Percentiles rank a stretch among this genome's conserved stretches.
phyloP scores from a whole-genome alignment of 30 jellyfish, hydroid and myxozoan species.

The Chironex yamaguchii region DNA sequence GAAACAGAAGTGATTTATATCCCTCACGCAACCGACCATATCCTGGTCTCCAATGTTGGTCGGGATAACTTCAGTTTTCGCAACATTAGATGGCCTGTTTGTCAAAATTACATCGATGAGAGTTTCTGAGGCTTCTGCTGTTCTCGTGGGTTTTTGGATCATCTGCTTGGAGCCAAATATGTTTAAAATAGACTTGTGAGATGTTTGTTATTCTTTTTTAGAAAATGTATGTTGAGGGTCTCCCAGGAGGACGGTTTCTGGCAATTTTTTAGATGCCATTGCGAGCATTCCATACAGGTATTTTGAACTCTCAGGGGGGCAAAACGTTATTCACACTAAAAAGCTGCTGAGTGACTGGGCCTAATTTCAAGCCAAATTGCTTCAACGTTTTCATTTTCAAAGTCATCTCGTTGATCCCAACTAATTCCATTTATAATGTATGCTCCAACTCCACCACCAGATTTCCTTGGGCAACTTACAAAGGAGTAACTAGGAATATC shows the following conservation, averaged over 20 bases:
- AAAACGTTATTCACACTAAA: conserved; percentile 57
- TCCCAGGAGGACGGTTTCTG: conserved; percentile 71
- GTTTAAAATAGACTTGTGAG: conserved; percentile 42
- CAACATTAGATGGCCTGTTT: conserved; percentile 36
- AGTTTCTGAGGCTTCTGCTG: conserved; percentile 65
- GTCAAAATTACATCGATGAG: conserved; percentile 66
- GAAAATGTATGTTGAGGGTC: conserved; percentile 72
- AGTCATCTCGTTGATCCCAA: too few species aligned
- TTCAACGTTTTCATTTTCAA: too few species aligned
- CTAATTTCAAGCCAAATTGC: conserved; percentile 63
- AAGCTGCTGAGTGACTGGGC: conserved; percentile 56
- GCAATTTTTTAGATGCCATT: conserved; percentile 33
- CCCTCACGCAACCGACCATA: conserved; percentile 67
- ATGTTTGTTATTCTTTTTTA: conserved; percentile 61
- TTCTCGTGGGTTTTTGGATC: conserved; percentile 59
- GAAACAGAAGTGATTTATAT: conserved; percentile 27
- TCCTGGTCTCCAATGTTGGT: conserved; percentile 59
- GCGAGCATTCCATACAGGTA: conserved; percentile 47
- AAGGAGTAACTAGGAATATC: conserved; percentile 38
- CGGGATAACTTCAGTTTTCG: conserved; percentile 37
- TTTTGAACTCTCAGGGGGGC: conserved; percentile 72
- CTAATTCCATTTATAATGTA: too few species aligned
- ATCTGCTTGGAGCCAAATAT: conserved; percentile 59
- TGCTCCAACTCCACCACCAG: conserved; percentile 31
- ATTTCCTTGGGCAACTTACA: conserved; percentile 39